Evolutionary conservation across 2,797 vertebrate genomes (phyloP).

Genomic region (Lacerta bilineata): DNA sequence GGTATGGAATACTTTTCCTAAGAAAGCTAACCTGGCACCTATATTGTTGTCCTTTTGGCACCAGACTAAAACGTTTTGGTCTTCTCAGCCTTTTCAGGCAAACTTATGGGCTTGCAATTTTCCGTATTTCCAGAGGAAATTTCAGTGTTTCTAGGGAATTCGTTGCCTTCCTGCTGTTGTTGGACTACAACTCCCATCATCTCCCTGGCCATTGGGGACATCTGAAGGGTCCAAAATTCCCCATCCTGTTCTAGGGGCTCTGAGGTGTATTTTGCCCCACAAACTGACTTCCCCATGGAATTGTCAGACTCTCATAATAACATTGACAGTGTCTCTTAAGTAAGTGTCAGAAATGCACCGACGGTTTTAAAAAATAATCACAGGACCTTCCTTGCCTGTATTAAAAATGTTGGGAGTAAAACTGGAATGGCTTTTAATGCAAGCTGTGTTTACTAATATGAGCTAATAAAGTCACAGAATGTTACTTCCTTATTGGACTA

Average conservation of each 20-base stretch:
- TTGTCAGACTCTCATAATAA: slow-evolving; percentile 72
- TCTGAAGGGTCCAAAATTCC: background rate
- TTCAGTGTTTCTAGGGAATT: too few relatives aligned
- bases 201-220: too few relatives aligned
- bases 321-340: background rate
- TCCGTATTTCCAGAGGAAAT: background rate
- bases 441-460: slow-evolving; percentile 81
- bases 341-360: slow-evolving; percentile 59
- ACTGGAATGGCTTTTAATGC: slow-evolving; percentile 78
- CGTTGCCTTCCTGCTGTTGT: too few relatives aligned
- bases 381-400: slow-evolving; percentile 70
- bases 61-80: too few relatives aligned
- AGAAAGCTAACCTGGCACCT: too few relatives aligned
- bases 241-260: background rate
- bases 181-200: too few relatives aligned
- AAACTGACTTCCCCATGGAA: slow-evolving; percentile 71
- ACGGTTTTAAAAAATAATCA: slow-evolving; percentile 16
- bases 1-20: too few relatives aligned
- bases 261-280: background rate
- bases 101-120: background rate
- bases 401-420: slow-evolving; percentile 75
- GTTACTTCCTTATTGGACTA: slow-evolving; percentile 77
- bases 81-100: too few relatives aligned
- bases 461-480: slow-evolving; percentile 78
- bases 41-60: too few relatives aligned